Conservation (phyloP, 2,888 invertebrate species). For the Megastigmus dorsalis region DNA sequence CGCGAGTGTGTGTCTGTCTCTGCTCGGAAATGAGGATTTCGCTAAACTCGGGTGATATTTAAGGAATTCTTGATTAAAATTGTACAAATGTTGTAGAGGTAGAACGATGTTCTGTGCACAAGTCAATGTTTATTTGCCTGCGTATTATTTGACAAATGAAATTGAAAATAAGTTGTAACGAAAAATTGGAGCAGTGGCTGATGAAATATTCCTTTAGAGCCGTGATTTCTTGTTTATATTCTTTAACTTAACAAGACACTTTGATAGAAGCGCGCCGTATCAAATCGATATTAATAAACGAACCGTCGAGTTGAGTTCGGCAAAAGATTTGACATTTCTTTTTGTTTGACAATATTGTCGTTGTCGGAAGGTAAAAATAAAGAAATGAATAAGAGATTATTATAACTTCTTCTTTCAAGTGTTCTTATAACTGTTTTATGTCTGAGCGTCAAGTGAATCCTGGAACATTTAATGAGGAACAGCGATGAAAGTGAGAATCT, state of each 20-base stretch:
- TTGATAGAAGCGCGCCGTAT: neutral
- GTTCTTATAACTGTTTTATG: no score
- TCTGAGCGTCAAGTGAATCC: no score
- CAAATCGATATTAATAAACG: constrained; percentile 9
- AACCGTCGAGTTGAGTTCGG: neutral
- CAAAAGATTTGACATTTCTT: neutral
- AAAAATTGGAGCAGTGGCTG: constrained; percentile 59
- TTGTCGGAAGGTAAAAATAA: neutral
- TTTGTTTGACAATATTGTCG: neutral
- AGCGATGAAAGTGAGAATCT: no score
- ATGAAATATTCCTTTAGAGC: constrained; percentile 60
- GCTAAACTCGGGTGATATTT: no score
- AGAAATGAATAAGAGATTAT: neutral
- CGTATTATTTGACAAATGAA: constrained; percentile 56
- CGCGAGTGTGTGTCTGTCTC: neutral
- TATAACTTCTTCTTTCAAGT: no score
- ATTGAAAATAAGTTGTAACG: constrained; percentile 61
- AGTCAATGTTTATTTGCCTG: no score
- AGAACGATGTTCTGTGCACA: no score
- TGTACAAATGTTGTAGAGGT: no score
- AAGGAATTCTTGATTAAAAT: no score
- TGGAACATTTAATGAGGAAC: no score
- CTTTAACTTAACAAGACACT: constrained; percentile 57
- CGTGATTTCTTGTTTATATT: constrained; percentile 56
- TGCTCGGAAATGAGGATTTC: neutral